Evolutionary conservation across 2,888 invertebrate species (phyloP).

Genomic region (Drosophila quinaria): DNA sequence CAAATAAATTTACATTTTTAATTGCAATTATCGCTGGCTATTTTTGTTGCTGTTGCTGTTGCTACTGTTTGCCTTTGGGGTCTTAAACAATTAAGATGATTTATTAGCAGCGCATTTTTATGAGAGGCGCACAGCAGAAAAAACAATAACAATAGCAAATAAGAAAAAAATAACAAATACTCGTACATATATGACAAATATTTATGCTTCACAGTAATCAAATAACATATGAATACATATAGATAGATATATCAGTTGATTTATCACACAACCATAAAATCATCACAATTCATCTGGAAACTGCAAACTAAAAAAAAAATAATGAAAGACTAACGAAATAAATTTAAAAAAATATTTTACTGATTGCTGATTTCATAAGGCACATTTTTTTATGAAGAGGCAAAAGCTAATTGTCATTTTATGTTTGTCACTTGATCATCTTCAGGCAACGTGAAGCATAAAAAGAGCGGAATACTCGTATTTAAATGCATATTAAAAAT

Average conservation of each 20-base stretch:
- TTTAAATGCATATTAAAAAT: conserved; percentile 67
- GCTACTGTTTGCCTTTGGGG: conserved; percentile 79
- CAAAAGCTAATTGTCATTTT: conserved; percentile 70
- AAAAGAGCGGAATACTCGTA: conserved; percentile 36
- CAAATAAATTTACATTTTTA: conserved; percentile 80
- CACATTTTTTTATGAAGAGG: conserved; percentile 44
- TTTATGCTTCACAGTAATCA: conserved; percentile 64
- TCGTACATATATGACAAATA: conserved; percentile 55
- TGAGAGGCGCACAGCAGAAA: conserved; percentile 55
- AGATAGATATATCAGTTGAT: conserved; percentile 54
- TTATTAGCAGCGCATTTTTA: conserved; percentile 75
- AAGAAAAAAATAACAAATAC: conserved; percentile 10
- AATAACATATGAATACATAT: conserved; percentile 40
- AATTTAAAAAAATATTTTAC: conserved; percentile 33
- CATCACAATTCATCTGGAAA: conserved; percentile 56
- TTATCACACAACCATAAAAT: conserved; percentile 67
- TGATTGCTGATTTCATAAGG: conserved; percentile 65
- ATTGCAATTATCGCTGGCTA: conserved; percentile 76
- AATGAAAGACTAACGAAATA: background rate
- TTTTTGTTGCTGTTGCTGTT: conserved; percentile 50
- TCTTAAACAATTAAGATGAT: conserved; percentile 76
- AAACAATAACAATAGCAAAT: conserved; percentile 39
- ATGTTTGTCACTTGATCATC: conserved; percentile 62
- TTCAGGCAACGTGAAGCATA: conserved; percentile 22
- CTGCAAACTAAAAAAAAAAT: conserved; percentile 10